Conservation (phyloP, 2,888 invertebrate species). For the Ochropacha duplaris region DNA sequence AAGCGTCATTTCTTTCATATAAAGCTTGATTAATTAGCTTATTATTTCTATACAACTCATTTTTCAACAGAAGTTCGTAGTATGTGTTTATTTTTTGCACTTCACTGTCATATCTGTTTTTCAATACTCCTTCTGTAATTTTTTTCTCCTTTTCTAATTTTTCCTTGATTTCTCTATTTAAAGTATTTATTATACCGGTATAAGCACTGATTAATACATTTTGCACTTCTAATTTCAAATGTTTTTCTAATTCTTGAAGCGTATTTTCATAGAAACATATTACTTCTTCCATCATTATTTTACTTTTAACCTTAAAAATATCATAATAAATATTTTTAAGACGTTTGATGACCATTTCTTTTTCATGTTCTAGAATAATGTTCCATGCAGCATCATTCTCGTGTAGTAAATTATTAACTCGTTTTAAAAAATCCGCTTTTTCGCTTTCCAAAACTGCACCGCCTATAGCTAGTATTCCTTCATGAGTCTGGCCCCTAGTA, state of each 20-base stretch:
- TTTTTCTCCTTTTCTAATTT: slow-evolving; percentile 54
- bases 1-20: slow-evolving; percentile 60
- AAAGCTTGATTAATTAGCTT: slow-evolving; percentile 51
- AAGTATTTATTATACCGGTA: slow-evolving; percentile 52
- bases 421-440: slow-evolving; percentile 42
- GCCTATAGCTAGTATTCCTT: slow-evolving; percentile 69
- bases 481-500: slow-evolving; percentile 65
- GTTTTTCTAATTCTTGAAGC: slow-evolving; percentile 62
- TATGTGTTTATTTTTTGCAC: slow-evolving; percentile 59
- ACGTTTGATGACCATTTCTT: slow-evolving; percentile 43
- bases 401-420: slow-evolving; percentile 40
- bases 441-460: slow-evolving; percentile 54
- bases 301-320: slow-evolving; percentile 57
- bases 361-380: slow-evolving; percentile 56
- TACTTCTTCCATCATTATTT: slow-evolving; percentile 58
- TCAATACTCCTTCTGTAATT: slow-evolving; percentile 44
- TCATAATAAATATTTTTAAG: slow-evolving; percentile 50
- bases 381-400: slow-evolving; percentile 68
- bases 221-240: slow-evolving; percentile 55
- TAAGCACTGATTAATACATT: slow-evolving; percentile 44
- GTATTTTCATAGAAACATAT: slow-evolving; percentile 58
- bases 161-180: slow-evolving; percentile 57
- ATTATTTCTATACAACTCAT: slow-evolving; percentile 53
- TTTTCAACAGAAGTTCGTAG: slow-evolving; percentile 59
- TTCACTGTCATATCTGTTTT: slow-evolving; percentile 50